Conservation (phyloP, 2,113 vertebrate genomes). For the Cavia aperea region DNA sequence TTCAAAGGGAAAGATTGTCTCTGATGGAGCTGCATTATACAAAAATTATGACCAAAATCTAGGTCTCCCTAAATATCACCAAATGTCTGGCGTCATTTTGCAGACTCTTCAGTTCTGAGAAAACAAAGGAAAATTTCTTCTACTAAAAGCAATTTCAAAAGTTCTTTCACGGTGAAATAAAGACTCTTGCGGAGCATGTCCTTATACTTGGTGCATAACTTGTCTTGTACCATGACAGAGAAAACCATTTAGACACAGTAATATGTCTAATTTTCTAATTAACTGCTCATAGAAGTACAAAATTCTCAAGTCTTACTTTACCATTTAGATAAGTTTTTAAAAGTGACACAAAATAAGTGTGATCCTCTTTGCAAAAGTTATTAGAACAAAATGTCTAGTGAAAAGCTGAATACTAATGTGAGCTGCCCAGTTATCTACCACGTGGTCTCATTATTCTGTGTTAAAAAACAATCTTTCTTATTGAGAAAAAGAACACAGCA, state of each 20-base stretch:
- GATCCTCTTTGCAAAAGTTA: background rate
- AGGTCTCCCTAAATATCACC: background rate
- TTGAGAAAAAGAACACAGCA: background rate
- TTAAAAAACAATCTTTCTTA: constrained; percentile 10
- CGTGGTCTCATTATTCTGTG: constrained; percentile 1
- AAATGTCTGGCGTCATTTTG: background rate
- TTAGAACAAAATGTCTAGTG: background rate
- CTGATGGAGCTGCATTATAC: background rate
- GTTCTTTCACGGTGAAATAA: background rate
- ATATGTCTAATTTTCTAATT: background rate
- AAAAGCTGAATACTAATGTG: background rate
- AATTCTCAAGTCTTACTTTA: constrained; percentile 13
- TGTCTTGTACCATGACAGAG: background rate
- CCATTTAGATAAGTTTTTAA: background rate
- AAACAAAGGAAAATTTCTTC: background rate
- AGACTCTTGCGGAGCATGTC: background rate
- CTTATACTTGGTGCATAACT: background rate
- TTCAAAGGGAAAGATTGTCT: background rate
- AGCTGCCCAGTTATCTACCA: background rate
- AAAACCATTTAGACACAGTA: background rate
- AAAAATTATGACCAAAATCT: background rate
- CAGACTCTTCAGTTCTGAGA: background rate
- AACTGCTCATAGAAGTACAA: background rate
- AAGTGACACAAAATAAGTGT: background rate
- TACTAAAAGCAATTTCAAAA: background rate